Percentiles rank a stretch among this genome's conserved stretches.
These are phyloP conservation scores for Canis aureus DNA, from an alignment of 2,113 vertebrate species.

Conservation along the genomic window DNA sequence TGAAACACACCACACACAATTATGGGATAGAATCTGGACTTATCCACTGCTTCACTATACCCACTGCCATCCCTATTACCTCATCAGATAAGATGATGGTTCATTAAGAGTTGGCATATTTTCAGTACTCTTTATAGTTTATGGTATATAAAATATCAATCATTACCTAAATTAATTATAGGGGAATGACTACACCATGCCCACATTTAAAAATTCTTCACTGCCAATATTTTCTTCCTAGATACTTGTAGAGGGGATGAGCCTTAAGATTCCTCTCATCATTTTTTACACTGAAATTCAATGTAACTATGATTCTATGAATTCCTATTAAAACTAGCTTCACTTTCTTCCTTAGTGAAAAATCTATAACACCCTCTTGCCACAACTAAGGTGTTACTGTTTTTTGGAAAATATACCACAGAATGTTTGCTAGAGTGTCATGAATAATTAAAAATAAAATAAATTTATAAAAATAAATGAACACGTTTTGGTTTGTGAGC, in stretches of 20 bases:
- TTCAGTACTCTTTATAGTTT: background rate
- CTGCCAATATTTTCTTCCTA: background rate
- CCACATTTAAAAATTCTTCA: conserved; percentile 20
- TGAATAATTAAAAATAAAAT: conserved; percentile 38
- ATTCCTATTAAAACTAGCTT: conserved; percentile 12
- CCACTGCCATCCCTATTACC: background rate
- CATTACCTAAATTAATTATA: background rate
- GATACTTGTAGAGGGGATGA: background rate
- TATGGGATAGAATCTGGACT: background rate
- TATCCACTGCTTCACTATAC: background rate
- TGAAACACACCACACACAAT: background rate
- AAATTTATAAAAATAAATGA: conserved; percentile 24
- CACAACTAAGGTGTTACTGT: background rate
- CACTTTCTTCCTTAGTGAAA: background rate
- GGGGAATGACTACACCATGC: background rate
- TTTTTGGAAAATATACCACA: background rate
- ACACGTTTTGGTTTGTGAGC: background rate
- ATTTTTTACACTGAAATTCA: background rate
- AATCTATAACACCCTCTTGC: background rate
- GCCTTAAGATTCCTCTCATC: background rate
- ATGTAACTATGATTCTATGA: background rate
- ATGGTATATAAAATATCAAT: background rate
- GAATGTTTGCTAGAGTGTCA: background rate
- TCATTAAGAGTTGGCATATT: background rate
- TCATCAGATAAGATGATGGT: background rate